Evolutionary conservation across 2,113 vertebrate species (phyloP), one percentile per base, ranked within the genome.

Genomic region (Neodontobutis hainanensis): DNA sequence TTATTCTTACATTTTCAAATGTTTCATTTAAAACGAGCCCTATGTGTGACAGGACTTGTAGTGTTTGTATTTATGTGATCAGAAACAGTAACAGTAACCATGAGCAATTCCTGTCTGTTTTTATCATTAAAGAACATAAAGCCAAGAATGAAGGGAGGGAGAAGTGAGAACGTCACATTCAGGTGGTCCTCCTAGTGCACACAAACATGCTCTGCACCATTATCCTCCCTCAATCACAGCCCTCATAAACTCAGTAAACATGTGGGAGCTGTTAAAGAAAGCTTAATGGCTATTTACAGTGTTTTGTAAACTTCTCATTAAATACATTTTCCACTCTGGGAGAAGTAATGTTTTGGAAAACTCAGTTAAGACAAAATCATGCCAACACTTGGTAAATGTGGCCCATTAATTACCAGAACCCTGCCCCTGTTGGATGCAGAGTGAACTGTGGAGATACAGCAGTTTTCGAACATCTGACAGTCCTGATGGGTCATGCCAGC

Each of bases 211-310:
- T 42, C 14, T 27, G 50, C 73, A 78, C 63, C 57, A 81, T 75
- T 78, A 81, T 68, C 65, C 70, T 69, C 47, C 62, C 87, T 87
- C 85, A 85, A 85, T 90, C 89, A 91, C 81, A 88, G 80, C 82
- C 87, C 72, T 90, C 71, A 82, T 88, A 89, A 87, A 80, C 70
- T 78, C 74, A 86, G 88, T 89, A 87, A 90, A 86, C 92, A 93
- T 92, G 82, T 92, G 91, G 89, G 79, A 91, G 77, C 73, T 82
- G 83, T 93, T 91, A 91, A 76, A 89, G 74, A 62, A 65, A 61
- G 78, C 87, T 89, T 92, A 92, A 92, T 90, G 82, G 88, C 87
- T 90, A 90, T 92, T 93, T 92, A 91, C 89, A 80, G 82, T 92
- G 90, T 92, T 92, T 89, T 88, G 82, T 83, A 81, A 55, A 43